phyloP scores from a whole-genome alignment of 2,888 invertebrate genomes.

The Graphium colonna region DNA sequence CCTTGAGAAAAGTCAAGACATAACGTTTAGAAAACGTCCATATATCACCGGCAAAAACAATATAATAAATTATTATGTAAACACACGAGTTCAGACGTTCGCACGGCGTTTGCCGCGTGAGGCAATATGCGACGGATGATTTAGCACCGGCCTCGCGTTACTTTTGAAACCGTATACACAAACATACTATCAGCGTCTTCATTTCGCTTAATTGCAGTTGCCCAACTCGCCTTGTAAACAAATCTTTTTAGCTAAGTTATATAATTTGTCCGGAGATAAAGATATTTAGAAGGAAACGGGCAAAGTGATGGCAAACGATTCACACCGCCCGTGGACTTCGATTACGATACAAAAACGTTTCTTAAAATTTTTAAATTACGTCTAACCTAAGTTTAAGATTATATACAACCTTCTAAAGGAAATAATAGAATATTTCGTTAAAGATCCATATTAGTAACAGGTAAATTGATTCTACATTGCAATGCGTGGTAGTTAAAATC shows the following conservation, averaged over 20 bases:
- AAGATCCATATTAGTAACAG: too few relatives aligned
- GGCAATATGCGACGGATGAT: conserved; percentile 19
- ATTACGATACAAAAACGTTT: too few relatives aligned
- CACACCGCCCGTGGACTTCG: not conserved
- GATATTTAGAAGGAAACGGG: too few relatives aligned
- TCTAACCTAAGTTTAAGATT: too few relatives aligned
- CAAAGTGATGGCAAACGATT: not conserved
- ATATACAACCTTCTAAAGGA: too few relatives aligned
- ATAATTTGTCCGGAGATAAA: too few relatives aligned
- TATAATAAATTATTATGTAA: conserved; percentile 23
- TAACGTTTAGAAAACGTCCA: conserved; percentile 4
- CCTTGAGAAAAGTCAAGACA: not conserved
- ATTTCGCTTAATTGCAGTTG: not conserved
- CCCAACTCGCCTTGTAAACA: not conserved
- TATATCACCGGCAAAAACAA: conserved; percentile 24
- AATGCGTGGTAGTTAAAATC: too few relatives aligned
- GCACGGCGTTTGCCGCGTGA: conserved; percentile 17
- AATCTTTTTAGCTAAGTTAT: not conserved
- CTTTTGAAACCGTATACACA: conserved; percentile 17
- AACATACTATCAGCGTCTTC: conserved; percentile 4
- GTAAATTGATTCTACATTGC: too few relatives aligned
- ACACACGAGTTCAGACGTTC: conserved; percentile 22
- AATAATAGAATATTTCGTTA: too few relatives aligned
- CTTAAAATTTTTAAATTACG: too few relatives aligned
- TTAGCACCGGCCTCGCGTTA: conserved; percentile 15